A percentile compares a stretch with the other conserved stretches of the same genome.
Evolutionary conservation across 2,113 vertebrate species (phyloP).

Genomic region (Miniopterus natalensis): DNA sequence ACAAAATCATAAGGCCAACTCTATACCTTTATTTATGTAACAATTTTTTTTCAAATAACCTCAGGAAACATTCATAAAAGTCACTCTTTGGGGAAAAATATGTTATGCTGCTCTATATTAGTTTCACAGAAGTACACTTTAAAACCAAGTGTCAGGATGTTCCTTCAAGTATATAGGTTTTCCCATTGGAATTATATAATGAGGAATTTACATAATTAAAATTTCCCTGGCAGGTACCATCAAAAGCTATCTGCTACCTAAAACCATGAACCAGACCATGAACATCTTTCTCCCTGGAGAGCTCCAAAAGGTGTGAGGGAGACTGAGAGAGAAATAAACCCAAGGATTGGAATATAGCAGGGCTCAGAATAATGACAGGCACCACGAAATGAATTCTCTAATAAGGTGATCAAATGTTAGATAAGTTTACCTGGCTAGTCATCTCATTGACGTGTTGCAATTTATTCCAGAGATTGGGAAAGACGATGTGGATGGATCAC

Average conservation of each 20-base stretch:
- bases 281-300: not conserved
- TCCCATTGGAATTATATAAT: slow-evolving; percentile 51
- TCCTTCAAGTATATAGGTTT: slow-evolving; percentile 66
- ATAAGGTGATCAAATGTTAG: not conserved
- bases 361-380: not conserved
- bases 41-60: not conserved
- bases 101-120: slow-evolving; percentile 35
- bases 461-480: slow-evolving; percentile 50
- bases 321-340: not conserved
- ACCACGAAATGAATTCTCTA: not conserved
- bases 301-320: not conserved
- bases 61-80: slow-evolving; percentile 1
- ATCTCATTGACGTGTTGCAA: not conserved
- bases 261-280: slow-evolving; percentile 51
- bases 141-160: not conserved
- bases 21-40: not conserved
- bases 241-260: slow-evolving; percentile 61
- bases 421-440: not conserved
- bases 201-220: slow-evolving; percentile 71
- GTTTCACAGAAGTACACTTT: slow-evolving; percentile 23
- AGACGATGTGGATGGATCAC: not conserved
- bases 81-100: not conserved
- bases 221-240: slow-evolving; percentile 52
- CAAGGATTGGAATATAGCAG: slow-evolving; percentile 18
- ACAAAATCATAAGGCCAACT: not conserved